Evolutionary conservation across 1,140 invertebrate species (phyloP).

Genomic region (Frieseomelitta varia): DNA sequence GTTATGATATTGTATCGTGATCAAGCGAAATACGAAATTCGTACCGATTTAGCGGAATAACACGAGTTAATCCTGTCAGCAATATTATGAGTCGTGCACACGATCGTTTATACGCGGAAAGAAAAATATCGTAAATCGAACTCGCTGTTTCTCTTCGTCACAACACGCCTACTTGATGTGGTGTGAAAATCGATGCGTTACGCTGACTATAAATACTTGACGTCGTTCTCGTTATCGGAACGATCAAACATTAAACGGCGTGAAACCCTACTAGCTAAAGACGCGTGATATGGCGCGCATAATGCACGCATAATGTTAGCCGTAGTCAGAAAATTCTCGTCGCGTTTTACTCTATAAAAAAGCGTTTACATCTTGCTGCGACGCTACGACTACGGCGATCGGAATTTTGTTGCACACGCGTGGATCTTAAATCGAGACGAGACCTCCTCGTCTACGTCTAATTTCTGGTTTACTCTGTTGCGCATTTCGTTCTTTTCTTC

Average conservation of each 20-base stretch:
- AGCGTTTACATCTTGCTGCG: too few species aligned
- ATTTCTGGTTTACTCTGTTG: not conserved
- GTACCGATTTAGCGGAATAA: not conserved
- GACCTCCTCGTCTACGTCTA: not conserved
- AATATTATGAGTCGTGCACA: not conserved
- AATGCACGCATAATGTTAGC: not conserved
- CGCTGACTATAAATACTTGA: slow-evolving; percentile 46
- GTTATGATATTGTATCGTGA: too few species aligned
- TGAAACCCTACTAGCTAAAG: not conserved
- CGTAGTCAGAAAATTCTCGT: not conserved
- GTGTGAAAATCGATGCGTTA: not conserved
- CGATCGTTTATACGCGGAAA: not conserved
- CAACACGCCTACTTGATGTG: not conserved
- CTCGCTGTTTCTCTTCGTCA: not conserved
- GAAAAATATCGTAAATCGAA: slow-evolving; percentile 8
- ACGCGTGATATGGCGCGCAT: not conserved
- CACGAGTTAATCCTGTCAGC: not conserved
- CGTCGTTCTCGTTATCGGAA: slow-evolving; percentile 21
- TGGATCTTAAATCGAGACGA: not conserved
- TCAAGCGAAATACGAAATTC: not conserved
- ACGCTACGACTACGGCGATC: not conserved
- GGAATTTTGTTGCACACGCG: not conserved
- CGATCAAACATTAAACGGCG: not conserved
- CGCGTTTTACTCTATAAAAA: not conserved
- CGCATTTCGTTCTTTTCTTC: not conserved